A percentile compares a stretch with the other conserved stretches of the same genome.
Conservation (phyloP, 2,888 invertebrate species). For the Drosophila yooni region DNA sequence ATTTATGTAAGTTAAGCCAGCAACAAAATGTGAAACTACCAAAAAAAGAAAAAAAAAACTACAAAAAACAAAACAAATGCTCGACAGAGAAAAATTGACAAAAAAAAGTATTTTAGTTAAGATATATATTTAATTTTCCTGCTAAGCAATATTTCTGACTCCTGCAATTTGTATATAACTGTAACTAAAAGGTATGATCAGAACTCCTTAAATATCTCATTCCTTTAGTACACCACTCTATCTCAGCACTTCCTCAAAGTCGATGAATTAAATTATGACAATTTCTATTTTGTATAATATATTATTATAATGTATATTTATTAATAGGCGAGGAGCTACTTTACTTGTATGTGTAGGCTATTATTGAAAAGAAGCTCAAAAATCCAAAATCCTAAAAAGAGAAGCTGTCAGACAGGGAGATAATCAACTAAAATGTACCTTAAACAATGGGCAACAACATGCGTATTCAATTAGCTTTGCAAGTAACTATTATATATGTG, state of each 20-base stretch:
- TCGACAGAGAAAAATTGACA: conserved; percentile 52
- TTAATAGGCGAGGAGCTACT: conserved; percentile 23
- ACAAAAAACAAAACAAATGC: conserved; percentile 52
- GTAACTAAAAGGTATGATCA: conserved; percentile 13
- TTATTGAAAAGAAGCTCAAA: conserved; percentile 52
- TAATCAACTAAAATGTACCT: conserved; percentile 68
- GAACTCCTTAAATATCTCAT: conserved; percentile 42
- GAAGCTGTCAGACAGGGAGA: conserved; percentile 19
- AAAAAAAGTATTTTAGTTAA: conserved; percentile 70
- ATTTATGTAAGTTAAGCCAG: conserved; percentile 35
- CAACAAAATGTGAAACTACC: conserved; percentile 12
- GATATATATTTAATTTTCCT: conserved; percentile 26
- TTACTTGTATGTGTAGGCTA: conserved; percentile 13
- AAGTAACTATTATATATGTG: conserved; percentile 40
- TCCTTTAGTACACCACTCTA: conserved; percentile 25
- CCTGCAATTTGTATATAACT: conserved; percentile 44
- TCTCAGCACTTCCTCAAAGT: conserved; percentile 13
- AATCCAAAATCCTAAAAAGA: conserved; percentile 39
- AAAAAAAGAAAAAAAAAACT: conserved; percentile 24
- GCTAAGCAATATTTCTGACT: conserved; percentile 30
- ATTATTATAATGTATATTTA: conserved; percentile 16
- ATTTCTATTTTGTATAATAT: conserved; percentile 24
- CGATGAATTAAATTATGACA: conserved; percentile 17
- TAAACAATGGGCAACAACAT: conserved; percentile 59
- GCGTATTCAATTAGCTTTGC: conserved; percentile 75